These are phyloP conservation scores for Amphipoea oculea DNA, from an alignment of 2,888 invertebrate species.

Conservation along the genomic window DNA sequence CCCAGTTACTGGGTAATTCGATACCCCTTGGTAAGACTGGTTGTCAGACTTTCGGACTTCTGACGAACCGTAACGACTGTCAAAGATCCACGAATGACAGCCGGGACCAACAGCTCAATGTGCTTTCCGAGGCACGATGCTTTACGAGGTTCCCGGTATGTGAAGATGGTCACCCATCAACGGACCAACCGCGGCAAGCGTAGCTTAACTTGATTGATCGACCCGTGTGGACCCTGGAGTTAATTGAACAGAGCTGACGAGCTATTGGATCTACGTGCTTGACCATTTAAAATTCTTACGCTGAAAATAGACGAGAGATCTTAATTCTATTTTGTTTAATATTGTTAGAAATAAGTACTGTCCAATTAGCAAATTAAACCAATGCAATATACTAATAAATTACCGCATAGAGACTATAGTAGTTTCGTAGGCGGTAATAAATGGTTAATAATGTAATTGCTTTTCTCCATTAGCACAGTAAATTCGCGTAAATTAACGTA, in stretches of 20 bases:
- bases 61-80: too few species aligned
- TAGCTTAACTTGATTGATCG: too few species aligned
- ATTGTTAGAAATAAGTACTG: neutral
- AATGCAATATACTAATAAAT: constrained; percentile 1
- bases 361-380: neutral
- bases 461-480: constrained; percentile 17
- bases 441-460: constrained; percentile 22
- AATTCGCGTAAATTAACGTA: neutral
- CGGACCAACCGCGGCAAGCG: too few species aligned
- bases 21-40: too few species aligned
- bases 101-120: too few species aligned
- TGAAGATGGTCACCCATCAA: too few species aligned
- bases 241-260: neutral
- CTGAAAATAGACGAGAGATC: neutral
- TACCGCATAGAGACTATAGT: neutral
- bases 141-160: too few species aligned
- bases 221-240: neutral
- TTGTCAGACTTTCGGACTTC: too few species aligned
- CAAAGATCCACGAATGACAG: too few species aligned
- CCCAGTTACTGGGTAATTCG: too few species aligned
- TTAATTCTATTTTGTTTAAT: neutral
- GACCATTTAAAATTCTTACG: neutral
- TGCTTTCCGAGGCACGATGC: too few species aligned
- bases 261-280: neutral
- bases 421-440: neutral